Base-by-base conservation (phyloP, 2,113 vertebrate species). In the Barnardius zonarius region DNA sequence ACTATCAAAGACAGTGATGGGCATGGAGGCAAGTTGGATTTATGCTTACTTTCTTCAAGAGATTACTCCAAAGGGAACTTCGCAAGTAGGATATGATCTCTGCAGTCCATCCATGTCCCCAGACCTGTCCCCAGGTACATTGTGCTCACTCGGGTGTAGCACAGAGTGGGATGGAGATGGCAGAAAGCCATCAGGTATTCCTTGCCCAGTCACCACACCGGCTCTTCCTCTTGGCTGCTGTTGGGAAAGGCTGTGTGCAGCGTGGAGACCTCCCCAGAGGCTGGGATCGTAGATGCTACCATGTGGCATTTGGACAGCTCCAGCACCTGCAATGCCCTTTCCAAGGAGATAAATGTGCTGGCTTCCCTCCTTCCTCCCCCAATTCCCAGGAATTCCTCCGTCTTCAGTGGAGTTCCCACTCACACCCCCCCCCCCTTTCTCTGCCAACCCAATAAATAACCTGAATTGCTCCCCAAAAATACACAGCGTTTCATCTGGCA, bases 171-270 rank as follows among this genome's bases (percentile, higher is more conserved):
- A 35, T 1, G 3, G 44, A 1, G 9, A 30, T 3, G 2, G 5
- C 49, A 39, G 49, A 39, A 24, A 52, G 18, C 11, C 41, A 31
- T 6, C 10, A 30, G 46, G 17, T 19, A 66, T 33, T 35, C 66
- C 31, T 6, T 12, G 59, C 7, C 9, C 0, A 2, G 24, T 63
- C 43, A 3, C 25, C 2, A 2, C 0, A 2, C 27, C 2, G 0
- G 9, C 1, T 6, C 16, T 30, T 35, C 64, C 43, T 19, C 64
- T n/a, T 2, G 0, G 19, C 30, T 49, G 39, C 57, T 23, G 5
- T n/a, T 70, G 30, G 68, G 76, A 46, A 66, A 55, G 51, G 35
- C 10, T 55, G 14, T 3, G 54, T 19, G 61, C 16, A 19, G 13
- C 13, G 0, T 5, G 57, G 72, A 83, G 63, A 48, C 27, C 30